Evolutionary conservation across 2,113 vertebrate genomes (phyloP).

Genomic region (Pteropus alecto): DNA sequence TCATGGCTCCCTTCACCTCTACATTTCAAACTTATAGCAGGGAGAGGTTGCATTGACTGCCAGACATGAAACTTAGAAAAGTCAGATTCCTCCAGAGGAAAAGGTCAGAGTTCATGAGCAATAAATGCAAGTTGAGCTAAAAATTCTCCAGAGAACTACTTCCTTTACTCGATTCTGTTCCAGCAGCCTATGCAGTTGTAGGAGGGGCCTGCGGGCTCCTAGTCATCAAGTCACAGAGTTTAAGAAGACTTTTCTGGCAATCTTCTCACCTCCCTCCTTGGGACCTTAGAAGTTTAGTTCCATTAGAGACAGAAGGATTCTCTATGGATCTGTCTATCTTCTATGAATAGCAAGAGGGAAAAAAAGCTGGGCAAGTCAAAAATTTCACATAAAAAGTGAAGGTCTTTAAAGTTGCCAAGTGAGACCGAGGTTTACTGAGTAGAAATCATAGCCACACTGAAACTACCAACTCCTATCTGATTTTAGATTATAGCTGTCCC

Average conservation of each 20-base stretch:
- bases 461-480: neutral
- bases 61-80: neutral
- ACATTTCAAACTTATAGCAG: neutral
- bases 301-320: neutral
- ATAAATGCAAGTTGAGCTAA: neutral
- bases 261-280: neutral
- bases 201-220: neutral
- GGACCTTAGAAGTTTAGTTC: neutral
- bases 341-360: neutral
- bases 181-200: neutral
- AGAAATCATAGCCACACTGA: neutral
- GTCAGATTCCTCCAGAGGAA: neutral
- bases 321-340: neutral
- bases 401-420: neutral
- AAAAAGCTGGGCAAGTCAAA: neutral
- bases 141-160: neutral
- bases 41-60: neutral
- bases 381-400: conserved; percentile 15
- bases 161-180: neutral
- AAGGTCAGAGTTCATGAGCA: neutral
- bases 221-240: neutral
- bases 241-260: neutral
- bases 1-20: neutral
- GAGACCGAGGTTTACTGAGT: conserved; percentile 33
- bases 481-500: neutral